phyloP scores from a whole-genome alignment of 1,140 invertebrate species.

The Pinna nobilis region DNA sequence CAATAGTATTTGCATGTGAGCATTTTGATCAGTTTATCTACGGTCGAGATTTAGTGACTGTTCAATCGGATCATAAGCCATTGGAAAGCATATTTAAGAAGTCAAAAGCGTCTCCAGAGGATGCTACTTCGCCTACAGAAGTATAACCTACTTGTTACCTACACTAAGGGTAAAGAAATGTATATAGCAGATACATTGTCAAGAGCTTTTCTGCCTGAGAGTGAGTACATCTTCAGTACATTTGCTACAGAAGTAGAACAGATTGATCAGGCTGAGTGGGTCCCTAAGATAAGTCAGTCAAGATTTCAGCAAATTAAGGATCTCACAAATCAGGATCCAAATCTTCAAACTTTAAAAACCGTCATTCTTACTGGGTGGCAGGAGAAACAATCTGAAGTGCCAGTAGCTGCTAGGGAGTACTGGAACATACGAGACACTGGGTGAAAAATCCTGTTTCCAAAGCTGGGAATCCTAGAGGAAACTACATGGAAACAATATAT shows the following conservation, averaged over 20 bases:
- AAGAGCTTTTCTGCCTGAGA: not conserved
- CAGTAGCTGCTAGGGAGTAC: too few species aligned
- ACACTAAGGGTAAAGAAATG: not conserved
- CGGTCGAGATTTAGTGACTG: not conserved
- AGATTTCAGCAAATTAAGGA: conserved; percentile 13
- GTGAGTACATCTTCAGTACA: not conserved
- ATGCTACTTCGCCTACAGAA: conserved; percentile 35
- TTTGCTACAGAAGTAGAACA: not conserved
- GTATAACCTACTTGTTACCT: not conserved
- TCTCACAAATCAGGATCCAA: not conserved
- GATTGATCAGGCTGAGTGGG: not conserved
- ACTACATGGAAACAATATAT: too few species aligned
- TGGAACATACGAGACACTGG: too few species aligned
- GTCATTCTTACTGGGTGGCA: not conserved
- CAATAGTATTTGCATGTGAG: conserved; percentile 26
- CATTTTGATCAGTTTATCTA: too few species aligned
- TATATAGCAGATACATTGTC: not conserved
- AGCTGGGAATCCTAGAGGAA: too few species aligned
- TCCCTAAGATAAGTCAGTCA: not conserved
- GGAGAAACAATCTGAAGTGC: not conserved
- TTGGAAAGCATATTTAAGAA: conserved; percentile 52
- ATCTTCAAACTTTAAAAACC: not conserved
- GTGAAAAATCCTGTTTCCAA: too few species aligned
- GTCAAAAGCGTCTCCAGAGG: conserved; percentile 49
- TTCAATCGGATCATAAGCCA: conserved; percentile 51